Evolutionary conservation across 2,888 invertebrate genomes (phyloP).

Genomic region (Drosophila buzzatii): DNA sequence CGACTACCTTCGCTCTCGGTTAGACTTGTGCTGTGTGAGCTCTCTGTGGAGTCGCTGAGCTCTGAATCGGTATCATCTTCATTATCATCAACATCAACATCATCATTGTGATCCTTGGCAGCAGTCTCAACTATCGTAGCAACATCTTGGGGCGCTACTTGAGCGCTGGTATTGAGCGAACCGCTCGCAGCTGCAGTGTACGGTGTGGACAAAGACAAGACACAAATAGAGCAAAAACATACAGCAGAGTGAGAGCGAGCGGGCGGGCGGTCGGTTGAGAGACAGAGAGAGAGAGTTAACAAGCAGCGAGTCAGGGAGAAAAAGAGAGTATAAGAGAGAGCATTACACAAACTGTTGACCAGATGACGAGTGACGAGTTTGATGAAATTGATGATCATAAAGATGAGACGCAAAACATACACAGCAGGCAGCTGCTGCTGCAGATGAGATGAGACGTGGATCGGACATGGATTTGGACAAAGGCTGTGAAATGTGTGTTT

Average conservation of each 20-base stretch:
- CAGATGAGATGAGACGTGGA: conserved; percentile 24
- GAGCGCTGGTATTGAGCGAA: conserved; percentile 43
- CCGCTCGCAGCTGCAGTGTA: conserved; percentile 76
- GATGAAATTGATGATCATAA: conserved; percentile 41
- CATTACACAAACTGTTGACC: conserved; percentile 46
- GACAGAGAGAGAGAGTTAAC: conserved; percentile 23
- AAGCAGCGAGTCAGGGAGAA: conserved; percentile 23
- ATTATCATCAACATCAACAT: conserved; percentile 43
- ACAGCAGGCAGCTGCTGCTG: conserved; percentile 17
- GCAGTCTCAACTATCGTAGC: conserved; percentile 17
- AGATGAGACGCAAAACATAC: conserved; percentile 42
- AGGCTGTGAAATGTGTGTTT: conserved; percentile 58
- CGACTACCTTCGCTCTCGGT: conserved; percentile 80
- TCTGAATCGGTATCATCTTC: conserved; percentile 86
- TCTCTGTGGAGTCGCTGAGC: conserved; percentile 85
- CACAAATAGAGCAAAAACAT: conserved; percentile 62
- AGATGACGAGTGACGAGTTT: conserved; percentile 37
- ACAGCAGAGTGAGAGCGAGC: conserved; percentile 23
- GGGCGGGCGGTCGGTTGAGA: neutral
- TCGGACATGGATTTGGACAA: conserved; percentile 25
- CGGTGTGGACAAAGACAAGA: conserved; percentile 72
- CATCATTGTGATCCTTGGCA: conserved; percentile 30
- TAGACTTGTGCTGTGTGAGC: conserved; percentile 85
- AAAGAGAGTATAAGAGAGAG: conserved; percentile 21
- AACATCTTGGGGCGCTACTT: conserved; percentile 28